Evolutionary conservation across 1,140 invertebrate genomes (phyloP), one percentile per base, ranked within the genome.

Genomic region (Metaphire vulgaris): DNA sequence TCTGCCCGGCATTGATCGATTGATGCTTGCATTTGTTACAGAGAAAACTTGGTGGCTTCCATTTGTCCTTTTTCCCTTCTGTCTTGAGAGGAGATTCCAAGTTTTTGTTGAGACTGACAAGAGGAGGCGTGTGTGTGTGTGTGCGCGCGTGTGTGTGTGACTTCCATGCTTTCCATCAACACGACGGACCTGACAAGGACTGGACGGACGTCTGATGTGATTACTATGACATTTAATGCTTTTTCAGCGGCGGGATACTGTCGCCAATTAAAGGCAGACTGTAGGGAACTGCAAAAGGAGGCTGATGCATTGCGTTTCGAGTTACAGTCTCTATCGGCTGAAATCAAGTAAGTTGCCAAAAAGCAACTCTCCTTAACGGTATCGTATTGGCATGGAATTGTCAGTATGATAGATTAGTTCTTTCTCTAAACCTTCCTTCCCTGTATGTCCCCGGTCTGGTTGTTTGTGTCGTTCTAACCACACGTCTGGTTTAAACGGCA

Each of bases 241-340:
- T 56, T 56, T 56, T 56, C 41, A 56, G 41, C 41, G 41, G 41
- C 41, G 41, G 41, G 41, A 56, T 56, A 56, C 41, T 56, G 41
- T 56, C 41, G 41, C 41, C 41, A 56, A 56, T 56, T 56, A 56
- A 56, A 56, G 41, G 41, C 41, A 56, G 41, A 56, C 41, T 56
- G 41, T 56, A 56, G 41, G 41, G 41, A 56, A 6, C 41, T 56
- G 41, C 41, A 56, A 56, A 56, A 56, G 41, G 41, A 56, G 41
- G 41, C 41, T 21, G 41, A 56, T 56, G 41, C 41, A 21, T 56
- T 56, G 41, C 41, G 41, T 21, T 12, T 21, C 41, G 41, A 56
- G 21, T 56, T 56, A 56, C 41, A 56, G 41, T 56, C 41, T 56
- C 41, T 56, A 12, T 56, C 41, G 41, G 41, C 41, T 56, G 41